phyloP scores from a whole-genome alignment of 2,797 vertebrate genomes.

The Psittacula derbiana region DNA sequence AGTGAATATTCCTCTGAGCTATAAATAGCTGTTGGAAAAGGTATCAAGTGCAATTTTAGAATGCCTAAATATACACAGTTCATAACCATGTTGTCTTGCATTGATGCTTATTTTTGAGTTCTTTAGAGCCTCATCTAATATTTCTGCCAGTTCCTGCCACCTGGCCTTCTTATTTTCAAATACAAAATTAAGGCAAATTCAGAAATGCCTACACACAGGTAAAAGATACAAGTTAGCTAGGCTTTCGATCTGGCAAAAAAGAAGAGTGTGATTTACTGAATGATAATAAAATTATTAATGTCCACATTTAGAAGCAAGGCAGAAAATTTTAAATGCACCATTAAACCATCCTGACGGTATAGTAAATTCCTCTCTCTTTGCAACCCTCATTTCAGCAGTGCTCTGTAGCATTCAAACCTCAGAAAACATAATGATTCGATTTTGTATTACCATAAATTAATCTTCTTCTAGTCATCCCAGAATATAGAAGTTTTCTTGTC shows the following conservation, averaged over 20 bases:
- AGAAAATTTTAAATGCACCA: background rate
- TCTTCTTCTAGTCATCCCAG: background rate
- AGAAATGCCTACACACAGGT: background rate
- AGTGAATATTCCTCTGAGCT: background rate
- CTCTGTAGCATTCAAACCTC: background rate
- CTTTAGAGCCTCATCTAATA: background rate
- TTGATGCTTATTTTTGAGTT: background rate
- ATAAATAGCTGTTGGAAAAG: constrained; percentile 15
- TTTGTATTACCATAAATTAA: background rate
- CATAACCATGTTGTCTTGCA: background rate
- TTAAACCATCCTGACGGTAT: background rate
- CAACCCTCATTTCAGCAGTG: background rate
- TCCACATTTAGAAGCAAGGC: background rate
- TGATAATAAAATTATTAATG: background rate
- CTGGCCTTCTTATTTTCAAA: background rate
- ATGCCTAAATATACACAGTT: background rate
- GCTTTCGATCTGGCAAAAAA: background rate
- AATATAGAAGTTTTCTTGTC: background rate
- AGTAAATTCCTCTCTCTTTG: background rate
- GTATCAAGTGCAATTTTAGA: background rate
- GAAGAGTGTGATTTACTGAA: background rate
- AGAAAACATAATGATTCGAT: background rate
- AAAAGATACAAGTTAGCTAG: background rate
- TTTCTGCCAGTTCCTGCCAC: background rate
- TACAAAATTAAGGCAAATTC: background rate